Evolutionary conservation across 2,888 invertebrate species (phyloP), one percentile per base, ranked within the genome.

Genomic region (Syrphus vitripennis): DNA sequence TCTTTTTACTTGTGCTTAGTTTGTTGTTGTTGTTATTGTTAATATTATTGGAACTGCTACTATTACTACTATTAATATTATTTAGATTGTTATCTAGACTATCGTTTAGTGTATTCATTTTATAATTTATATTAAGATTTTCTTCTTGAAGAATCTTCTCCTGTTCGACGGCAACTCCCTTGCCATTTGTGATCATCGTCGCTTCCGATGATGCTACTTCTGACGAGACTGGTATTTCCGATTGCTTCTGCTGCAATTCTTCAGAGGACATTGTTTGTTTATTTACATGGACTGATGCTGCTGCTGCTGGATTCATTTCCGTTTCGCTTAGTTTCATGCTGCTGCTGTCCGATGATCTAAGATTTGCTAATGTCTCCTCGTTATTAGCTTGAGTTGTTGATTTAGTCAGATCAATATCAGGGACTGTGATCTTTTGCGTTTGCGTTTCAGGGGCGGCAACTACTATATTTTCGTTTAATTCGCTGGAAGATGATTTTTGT

Each of bases 311-410:
- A 31, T 81, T 70, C 40, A 79, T 40, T 67, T 29, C 65, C 59
- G 34, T 1, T 82, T 89, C 77, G 31, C 57, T 83, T 34, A 77
- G 42, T 82, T 84, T 82, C 81, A 71, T 83, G 53, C 70, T 72
- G 42, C 80, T 84, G 45, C 59, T 72, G 48, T 84, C 88, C 7
- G 75, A 71, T 0, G 72, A 19, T 21, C 77, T 21, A 61, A 72
- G 53, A 57, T 50, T 29, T 63, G 45, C 19, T 69, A 24, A 9
- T 61, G 29, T 16, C 21, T 61, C 34, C 29, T 59, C 57, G 63
- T 14, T 57, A 42, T 16, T 48, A 26, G 59, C 21, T 55, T 19
- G 10, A 37, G 50, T 34, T 77, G 48, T 7, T 40, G 50, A n/a
- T 45, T 42, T 69, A 21, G 42, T 7, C 19, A 42, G 9, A 7